Evolutionary conservation across 2,113 vertebrate genomes (phyloP).

Genomic region (Rhinolophus sinicus): DNA sequence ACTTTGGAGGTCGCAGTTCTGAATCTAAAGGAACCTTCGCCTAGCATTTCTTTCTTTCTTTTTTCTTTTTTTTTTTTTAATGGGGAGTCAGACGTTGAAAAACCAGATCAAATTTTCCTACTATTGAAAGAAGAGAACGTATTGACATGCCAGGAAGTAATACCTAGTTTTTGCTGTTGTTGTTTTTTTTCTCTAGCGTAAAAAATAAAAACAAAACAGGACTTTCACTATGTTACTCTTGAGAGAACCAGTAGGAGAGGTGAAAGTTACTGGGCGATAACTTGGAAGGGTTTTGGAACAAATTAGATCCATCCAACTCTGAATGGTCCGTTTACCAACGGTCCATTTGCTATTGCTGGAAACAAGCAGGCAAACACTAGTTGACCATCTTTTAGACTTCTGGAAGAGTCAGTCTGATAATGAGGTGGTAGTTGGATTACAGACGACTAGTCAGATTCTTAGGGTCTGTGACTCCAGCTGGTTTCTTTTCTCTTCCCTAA

Average conservation of each 20-base stretch:
- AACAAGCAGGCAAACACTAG: neutral
- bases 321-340: neutral
- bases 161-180: neutral
- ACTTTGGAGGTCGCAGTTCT: constrained; percentile 3
- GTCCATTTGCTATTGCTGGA: neutral
- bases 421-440: neutral
- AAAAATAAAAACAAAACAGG: neutral
- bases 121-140: neutral
- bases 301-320: constrained; percentile 7
- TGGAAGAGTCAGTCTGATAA: neutral
- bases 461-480: neutral
- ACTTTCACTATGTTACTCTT: neutral
- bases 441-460: neutral
- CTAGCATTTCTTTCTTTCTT: neutral
- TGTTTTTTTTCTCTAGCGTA: neutral
- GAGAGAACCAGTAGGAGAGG: neutral
- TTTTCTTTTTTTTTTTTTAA: neutral
- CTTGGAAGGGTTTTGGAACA: neutral
- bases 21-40: neutral
- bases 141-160: neutral
- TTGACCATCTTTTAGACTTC: neutral
- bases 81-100: neutral
- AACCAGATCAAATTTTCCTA: neutral
- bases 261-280: constrained; percentile 35
- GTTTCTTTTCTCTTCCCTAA: neutral